Conservation (phyloP, 1,140 invertebrate genomes). For the Periplaneta americana region DNA sequence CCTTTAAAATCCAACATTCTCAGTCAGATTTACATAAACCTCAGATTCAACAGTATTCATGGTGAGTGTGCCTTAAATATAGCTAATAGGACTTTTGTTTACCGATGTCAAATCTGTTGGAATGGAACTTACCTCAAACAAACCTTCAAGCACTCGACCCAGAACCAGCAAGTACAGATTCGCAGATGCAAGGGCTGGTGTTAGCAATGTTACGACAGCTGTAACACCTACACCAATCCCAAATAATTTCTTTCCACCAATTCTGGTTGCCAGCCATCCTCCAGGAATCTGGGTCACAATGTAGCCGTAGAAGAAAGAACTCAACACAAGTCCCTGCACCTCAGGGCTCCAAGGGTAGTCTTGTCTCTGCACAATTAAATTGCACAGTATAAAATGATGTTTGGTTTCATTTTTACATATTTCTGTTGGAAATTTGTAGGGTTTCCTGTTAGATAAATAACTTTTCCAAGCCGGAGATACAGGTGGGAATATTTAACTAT, state of each 20-base stretch:
- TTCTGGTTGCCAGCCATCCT: conserved; percentile 35
- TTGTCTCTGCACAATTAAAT: conserved; percentile 29
- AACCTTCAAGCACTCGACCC: conserved; percentile 76
- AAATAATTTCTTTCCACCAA: conserved; percentile 52
- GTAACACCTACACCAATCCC: conserved; percentile 34
- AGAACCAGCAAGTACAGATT: conserved; percentile 65
- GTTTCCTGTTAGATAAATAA: too few species aligned
- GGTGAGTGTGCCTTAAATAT: too few species aligned
- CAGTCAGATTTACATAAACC: too few species aligned
- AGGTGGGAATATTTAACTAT: too few species aligned
- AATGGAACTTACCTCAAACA: conserved; percentile 67
- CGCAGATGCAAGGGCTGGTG: conserved; percentile 66
- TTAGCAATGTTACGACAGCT: conserved; percentile 55
- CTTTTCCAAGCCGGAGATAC: too few species aligned
- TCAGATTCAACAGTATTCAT: too few species aligned
- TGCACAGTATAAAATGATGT: too few species aligned
- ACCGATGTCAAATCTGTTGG: too few species aligned
- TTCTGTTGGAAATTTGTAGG: too few species aligned
- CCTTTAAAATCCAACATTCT: too few species aligned
- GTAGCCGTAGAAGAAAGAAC: conserved; percentile 72
- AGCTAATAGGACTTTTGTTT: too few species aligned
- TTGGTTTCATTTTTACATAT: too few species aligned
- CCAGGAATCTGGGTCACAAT: conserved; percentile 68
- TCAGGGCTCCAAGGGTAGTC: conserved; percentile 48
- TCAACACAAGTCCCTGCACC: conserved; percentile 52